A percentile compares a stretch with the other conserved stretches of the same genome.
These are phyloP conservation scores for Yponomeuta evonymella DNA, from an alignment of 2,888 invertebrate genomes.

Conservation along the genomic window DNA sequence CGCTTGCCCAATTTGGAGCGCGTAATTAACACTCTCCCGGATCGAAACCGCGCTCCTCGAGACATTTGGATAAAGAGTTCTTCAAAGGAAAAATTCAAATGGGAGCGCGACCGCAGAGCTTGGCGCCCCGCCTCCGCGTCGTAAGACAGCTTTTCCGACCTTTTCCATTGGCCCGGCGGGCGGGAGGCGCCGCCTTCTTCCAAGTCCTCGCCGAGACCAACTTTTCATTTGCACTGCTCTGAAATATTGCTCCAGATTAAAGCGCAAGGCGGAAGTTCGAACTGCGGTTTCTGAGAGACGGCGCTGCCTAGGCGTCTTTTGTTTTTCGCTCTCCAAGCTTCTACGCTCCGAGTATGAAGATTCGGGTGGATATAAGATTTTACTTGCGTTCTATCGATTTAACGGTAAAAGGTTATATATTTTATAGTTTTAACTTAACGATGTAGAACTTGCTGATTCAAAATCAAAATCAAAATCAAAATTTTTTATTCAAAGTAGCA, in stretches of 20 bases:
- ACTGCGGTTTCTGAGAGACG: constrained; percentile 60
- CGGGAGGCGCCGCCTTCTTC: constrained; percentile 59
- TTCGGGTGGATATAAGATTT: neutral
- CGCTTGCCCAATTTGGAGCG: neutral
- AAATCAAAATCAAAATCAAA: no score
- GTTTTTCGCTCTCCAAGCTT: constrained; percentile 6
- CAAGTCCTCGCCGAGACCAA: constrained; percentile 59
- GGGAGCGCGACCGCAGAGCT: constrained; percentile 60
- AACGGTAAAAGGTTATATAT: no score
- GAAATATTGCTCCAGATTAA: constrained; percentile 71
- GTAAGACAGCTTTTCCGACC: constrained; percentile 70
- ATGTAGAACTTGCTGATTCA: no score
- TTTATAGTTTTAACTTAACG: no score
- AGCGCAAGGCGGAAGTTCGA: constrained; percentile 60
- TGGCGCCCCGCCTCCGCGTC: constrained; percentile 57
- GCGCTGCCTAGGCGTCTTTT: constrained; percentile 37
- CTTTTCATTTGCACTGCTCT: constrained; percentile 73
- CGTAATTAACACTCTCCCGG: constrained; percentile 23
- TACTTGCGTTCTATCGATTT: neutral
- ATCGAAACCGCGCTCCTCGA: constrained; percentile 31
- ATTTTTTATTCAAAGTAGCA: no score
- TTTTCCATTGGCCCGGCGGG: constrained; percentile 69
- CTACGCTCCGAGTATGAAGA: neutral
- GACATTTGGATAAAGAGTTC: constrained; percentile 66
- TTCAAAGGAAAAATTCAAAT: constrained; percentile 71